Conservation (phyloP, 2,113 vertebrate species). For the Chroicocephalus ridibundus region DNA sequence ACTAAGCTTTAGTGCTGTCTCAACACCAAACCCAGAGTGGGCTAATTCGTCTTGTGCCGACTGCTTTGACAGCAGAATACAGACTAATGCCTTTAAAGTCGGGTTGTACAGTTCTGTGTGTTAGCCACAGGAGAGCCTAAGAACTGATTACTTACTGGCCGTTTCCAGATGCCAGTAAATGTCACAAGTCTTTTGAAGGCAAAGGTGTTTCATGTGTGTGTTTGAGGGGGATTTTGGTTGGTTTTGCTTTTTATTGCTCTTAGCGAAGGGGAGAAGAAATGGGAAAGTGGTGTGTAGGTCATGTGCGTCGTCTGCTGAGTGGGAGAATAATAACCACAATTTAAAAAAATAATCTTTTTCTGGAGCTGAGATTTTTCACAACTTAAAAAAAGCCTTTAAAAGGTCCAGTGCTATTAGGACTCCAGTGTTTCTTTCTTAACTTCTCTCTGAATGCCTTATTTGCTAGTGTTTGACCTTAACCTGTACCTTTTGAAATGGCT, state of each 20-base stretch:
- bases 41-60: background rate
- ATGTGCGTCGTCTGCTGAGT: background rate
- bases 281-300: background rate
- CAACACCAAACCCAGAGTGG: background rate
- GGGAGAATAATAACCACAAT: background rate
- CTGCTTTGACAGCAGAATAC: background rate
- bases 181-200: background rate
- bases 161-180: background rate
- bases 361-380: background rate
- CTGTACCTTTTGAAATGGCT: background rate
- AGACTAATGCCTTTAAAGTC: background rate
- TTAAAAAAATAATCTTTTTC: background rate
- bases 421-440: background rate
- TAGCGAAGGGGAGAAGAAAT: background rate
- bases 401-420: background rate
- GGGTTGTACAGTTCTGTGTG: fast-evolving
- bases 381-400: background rate
- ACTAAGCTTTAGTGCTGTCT: background rate
- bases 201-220: background rate
- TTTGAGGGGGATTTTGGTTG: background rate
- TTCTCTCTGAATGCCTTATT: background rate
- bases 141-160: background rate
- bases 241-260: background rate
- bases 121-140: background rate
- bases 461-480: background rate